Evolutionary conservation across 1,140 invertebrate species (phyloP).

Genomic region (Amphibalanus amphitrite): DNA sequence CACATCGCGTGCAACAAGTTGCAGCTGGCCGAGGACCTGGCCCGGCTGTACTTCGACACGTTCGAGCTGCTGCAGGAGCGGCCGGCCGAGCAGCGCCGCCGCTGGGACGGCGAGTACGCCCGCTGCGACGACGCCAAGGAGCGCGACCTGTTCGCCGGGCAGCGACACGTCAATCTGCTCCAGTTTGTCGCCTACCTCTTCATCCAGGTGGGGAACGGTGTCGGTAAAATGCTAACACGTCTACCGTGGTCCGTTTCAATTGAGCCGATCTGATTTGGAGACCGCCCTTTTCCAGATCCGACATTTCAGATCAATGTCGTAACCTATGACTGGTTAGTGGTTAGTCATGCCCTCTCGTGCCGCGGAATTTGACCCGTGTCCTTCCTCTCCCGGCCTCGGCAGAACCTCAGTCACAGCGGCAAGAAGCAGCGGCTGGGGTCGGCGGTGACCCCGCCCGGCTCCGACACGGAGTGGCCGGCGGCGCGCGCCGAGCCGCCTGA

Average conservation of each 20-base stretch:
- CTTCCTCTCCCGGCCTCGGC: no score
- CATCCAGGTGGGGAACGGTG: neutral
- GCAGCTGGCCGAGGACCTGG: constrained; percentile 25
- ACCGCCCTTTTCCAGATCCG: no score
- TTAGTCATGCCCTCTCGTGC: no score
- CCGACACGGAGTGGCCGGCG: neutral
- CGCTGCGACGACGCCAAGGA: neutral
- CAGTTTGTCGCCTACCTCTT: neutral
- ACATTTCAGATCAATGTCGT: no score
- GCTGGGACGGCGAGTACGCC: constrained; percentile 21
- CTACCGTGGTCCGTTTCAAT: no score
- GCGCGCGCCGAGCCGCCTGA: neutral
- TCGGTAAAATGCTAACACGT: no score
- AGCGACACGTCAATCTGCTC: neutral
- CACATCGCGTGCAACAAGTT: constrained; percentile 30
- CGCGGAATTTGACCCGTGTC: no score
- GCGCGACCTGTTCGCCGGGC: neutral
- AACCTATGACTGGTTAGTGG: no score
- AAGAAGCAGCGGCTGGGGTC: neutral
- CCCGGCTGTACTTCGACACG: constrained; percentile 28
- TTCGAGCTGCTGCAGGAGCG: constrained; percentile 22
- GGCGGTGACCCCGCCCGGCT: neutral
- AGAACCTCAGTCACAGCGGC: neutral
- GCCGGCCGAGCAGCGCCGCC: constrained; percentile 19
- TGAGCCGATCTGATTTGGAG: no score